These are phyloP conservation scores for Melanotaenia duboulayi DNA, from an alignment of 2,113 vertebrate genomes.

Conservation along the genomic window DNA sequence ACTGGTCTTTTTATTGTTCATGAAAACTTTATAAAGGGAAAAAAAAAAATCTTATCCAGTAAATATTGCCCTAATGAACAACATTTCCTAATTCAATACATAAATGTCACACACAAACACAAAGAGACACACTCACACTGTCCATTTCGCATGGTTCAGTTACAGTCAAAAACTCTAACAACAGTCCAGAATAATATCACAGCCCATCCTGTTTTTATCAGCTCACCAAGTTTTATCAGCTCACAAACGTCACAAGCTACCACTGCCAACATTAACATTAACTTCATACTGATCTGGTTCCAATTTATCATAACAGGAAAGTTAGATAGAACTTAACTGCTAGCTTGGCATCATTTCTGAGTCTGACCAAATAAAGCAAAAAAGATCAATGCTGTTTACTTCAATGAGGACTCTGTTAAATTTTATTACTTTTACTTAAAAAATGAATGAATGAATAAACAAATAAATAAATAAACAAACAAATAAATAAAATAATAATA, in stretches of 20 bases:
- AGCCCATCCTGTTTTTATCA: slow-evolving; percentile 56
- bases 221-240: slow-evolving; percentile 43
- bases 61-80: too few relatives aligned
- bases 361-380: slow-evolving; percentile 15
- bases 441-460: too few relatives aligned
- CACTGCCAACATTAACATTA: slow-evolving; percentile 45
- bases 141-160: background rate
- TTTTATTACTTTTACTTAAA: background rate
- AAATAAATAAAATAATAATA: too few relatives aligned
- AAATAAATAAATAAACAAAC: too few relatives aligned
- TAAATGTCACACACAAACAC: background rate
- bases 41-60: too few relatives aligned
- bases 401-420: background rate
- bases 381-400: background rate
- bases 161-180: slow-evolving; percentile 28
- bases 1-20: too few relatives aligned
- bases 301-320: slow-evolving; percentile 5
- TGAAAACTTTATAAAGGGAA: too few relatives aligned
- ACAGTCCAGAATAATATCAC: slow-evolving; percentile 39
- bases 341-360: slow-evolving; percentile 4
- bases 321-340: slow-evolving; percentile 12
- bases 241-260: slow-evolving; percentile 29
- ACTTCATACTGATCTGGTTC: slow-evolving; percentile 16
- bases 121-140: background rate
- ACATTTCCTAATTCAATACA: too few relatives aligned